These are phyloP conservation scores for Chrosomus eos DNA, from an alignment of 2,797 vertebrate species.

Conservation along the genomic window DNA sequence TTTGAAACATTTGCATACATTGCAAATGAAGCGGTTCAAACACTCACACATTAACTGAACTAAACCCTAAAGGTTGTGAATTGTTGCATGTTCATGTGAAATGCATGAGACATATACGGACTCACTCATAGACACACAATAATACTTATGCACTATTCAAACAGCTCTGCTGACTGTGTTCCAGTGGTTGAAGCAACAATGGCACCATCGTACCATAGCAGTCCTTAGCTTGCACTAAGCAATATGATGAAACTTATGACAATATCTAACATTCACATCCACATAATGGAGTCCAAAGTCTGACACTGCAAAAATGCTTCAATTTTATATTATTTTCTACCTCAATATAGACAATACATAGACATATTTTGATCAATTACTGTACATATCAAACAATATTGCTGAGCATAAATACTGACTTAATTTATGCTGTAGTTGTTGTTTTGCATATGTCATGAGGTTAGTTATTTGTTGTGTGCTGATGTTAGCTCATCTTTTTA, in stretches of 20 bases:
- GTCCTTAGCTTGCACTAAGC: background rate
- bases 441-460: background rate
- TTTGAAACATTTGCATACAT: background rate
- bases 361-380: background rate
- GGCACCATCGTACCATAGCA: background rate
- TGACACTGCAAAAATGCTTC: background rate
- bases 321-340: background rate
- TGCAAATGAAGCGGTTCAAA: constrained; percentile 1
- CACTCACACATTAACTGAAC: background rate
- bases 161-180: background rate
- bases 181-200: background rate
- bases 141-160: background rate
- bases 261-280: background rate
- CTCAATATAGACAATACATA: background rate
- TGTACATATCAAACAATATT: background rate
- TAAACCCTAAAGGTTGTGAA: constrained; percentile 56
- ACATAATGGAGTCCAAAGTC: background rate
- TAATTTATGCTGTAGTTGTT: background rate
- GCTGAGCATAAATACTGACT: background rate
- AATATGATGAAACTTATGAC: background rate
- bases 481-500: background rate
- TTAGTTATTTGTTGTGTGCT: background rate
- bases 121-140: constrained; percentile 3
- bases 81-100: constrained; percentile 64
- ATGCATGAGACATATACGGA: constrained; percentile 18